These are phyloP conservation scores for Labeo rohita DNA, from an alignment of 2,113 vertebrate genomes.

Conservation along the genomic window DNA sequence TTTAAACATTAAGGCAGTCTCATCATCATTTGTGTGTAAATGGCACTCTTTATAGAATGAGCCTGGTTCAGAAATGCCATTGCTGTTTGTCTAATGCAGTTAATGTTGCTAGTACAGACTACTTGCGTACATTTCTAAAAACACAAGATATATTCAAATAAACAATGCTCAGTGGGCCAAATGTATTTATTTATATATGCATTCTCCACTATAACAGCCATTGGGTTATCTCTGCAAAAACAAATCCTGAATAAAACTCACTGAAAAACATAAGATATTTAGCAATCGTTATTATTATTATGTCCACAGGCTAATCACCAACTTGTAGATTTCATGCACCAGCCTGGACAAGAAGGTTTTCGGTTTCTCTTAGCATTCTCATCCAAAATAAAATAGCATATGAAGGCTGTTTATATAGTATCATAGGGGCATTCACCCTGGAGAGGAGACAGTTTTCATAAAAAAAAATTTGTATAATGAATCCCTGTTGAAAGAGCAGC, in stretches of 20 bases:
- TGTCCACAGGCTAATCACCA: background rate
- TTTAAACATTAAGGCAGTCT: background rate
- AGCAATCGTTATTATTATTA: background rate
- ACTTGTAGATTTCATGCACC: background rate
- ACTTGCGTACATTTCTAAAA: background rate
- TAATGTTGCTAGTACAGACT: background rate
- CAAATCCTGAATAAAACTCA: background rate
- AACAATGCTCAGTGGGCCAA: background rate
- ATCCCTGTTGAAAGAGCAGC: constrained; percentile 51
- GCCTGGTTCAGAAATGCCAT: background rate
- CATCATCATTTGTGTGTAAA: background rate
- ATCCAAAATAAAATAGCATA: background rate
- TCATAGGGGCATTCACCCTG: constrained; percentile 19
- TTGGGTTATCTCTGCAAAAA: too few relatives aligned
- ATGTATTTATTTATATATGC: background rate
- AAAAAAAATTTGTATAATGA: constrained; percentile 20
- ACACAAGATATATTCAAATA: background rate
- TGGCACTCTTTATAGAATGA: background rate
- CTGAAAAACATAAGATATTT: background rate
- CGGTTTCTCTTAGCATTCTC: constrained; percentile 11
- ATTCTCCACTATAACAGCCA: too few relatives aligned
- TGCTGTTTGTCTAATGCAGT: background rate
- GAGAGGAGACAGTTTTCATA: constrained; percentile 10
- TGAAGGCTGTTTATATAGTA: constrained; percentile 26
- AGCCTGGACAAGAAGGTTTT: background rate